Conservation (phyloP, 2,888 invertebrate species). For the Idaea aversata region DNA sequence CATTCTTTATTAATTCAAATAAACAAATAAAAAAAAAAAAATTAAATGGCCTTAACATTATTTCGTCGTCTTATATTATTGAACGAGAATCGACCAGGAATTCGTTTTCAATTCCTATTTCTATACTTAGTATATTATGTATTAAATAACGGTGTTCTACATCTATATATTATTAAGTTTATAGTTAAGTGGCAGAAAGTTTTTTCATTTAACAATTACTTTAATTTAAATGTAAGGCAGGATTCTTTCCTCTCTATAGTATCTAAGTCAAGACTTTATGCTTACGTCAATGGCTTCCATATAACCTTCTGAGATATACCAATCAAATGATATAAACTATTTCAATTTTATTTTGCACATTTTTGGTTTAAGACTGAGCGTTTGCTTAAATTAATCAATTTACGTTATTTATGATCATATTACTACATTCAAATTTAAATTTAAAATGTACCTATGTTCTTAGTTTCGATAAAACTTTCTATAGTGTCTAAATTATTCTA, state of each 20-base stretch:
- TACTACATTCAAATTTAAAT: too few relatives aligned
- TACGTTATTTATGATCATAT: background rate
- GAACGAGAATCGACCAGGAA: slow-evolving; percentile 9
- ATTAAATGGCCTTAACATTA: too few relatives aligned
- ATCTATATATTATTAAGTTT: slow-evolving; percentile 2
- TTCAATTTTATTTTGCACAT: background rate
- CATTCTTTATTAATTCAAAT: too few relatives aligned
- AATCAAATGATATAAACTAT: background rate
- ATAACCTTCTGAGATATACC: background rate
- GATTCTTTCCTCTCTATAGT: background rate
- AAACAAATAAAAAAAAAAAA: too few relatives aligned
- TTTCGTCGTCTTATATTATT: background rate
- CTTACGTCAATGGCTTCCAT: background rate
- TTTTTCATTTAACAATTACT: slow-evolving; percentile 13
- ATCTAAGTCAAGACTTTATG: background rate
- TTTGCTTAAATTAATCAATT: background rate
- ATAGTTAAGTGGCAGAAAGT: slow-evolving; percentile 13
- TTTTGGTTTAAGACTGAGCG: background rate
- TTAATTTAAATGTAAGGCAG: background rate
- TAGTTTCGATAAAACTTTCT: too few relatives aligned
- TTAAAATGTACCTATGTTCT: too few relatives aligned
- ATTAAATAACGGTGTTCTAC: slow-evolving; percentile 15
- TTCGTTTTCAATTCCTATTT: slow-evolving; percentile 15
- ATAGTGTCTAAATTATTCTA: too few relatives aligned
- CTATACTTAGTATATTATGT: slow-evolving; percentile 2